Base-by-base conservation (phyloP, 2,888 invertebrate species). In the Cordilura impudica region DNA sequence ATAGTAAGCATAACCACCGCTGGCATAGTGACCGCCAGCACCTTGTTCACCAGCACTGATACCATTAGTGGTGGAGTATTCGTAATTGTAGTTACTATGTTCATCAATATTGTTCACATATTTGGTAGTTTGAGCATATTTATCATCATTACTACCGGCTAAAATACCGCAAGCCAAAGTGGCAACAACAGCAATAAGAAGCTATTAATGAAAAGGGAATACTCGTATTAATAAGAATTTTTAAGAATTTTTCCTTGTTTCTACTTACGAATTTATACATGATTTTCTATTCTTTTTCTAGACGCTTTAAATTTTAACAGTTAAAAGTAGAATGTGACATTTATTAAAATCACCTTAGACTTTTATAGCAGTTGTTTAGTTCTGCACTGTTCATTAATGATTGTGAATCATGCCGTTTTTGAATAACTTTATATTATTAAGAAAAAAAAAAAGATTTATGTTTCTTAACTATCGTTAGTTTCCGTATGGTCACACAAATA, bases 11-110 rank as follows among this genome's bases (percentile, higher is more conserved):
- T 54, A 85, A 2, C 81, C 83, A 43, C 88, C 88, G 21, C 14
- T 82, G 18, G 90, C 92, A 4, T 84, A 81, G 84, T 91, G 90
- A 85, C 91, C 91, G 83, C 93, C 88, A n/a, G 81, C 84, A 82
- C 93, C 93, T 2, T 84, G 78, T 84, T 93, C 93, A 82, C 92
- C 90, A 10, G 86, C 92, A 0, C 84, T 39, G 84, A 93, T 94
- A 14, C 93, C 93, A 83, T 94, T 93, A 61, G 89, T 90, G 81
- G 93, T 93, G 76, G 92, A 88, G 82, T 86, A 93, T 0, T 14
- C 10, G 83, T 86, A 91, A 0, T 84, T 49, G 88, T 88, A 93
- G n/a, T 82, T 66, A 0, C 90, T 86, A 72, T 92, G 91, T 10
- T 84, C 84, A 4, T 78, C 43, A 45, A 88, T 79, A 16, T 86